These are phyloP conservation scores for Urocyon cinereoargenteus DNA, from an alignment of 2,797 vertebrate species.

Conservation along the genomic window DNA sequence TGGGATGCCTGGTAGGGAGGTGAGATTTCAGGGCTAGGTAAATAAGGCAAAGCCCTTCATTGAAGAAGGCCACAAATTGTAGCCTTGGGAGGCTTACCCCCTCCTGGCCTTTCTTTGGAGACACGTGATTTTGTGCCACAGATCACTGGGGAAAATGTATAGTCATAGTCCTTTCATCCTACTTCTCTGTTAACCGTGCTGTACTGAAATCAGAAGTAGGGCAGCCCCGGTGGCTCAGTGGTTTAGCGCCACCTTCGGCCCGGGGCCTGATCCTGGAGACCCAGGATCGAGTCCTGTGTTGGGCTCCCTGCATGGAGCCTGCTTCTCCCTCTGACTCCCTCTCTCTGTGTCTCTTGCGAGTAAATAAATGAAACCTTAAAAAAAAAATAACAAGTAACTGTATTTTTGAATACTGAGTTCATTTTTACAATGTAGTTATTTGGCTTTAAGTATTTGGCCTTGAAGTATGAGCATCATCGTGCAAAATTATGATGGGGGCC, in stretches of 20 bases:
- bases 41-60: neutral
- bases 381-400: neutral
- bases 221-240: too few species aligned
- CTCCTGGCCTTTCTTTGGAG: neutral
- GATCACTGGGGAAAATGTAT: neutral
- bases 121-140: neutral
- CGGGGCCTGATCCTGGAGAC: too few species aligned
- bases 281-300: too few species aligned
- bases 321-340: too few species aligned
- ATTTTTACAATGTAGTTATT: neutral
- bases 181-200: neutral
- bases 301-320: too few species aligned
- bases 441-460: neutral
- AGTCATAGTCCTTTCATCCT: neutral
- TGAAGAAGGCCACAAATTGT: neutral
- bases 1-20: neutral
- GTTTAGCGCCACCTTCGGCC: too few species aligned
- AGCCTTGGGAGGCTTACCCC: neutral
- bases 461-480: neutral
- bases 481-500: neutral
- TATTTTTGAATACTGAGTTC: neutral
- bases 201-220: neutral
- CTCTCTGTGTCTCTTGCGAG: too few species aligned
- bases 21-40: slow-evolving; percentile 2
- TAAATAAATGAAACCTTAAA: too few species aligned